A percentile compares a stretch with the other conserved stretches of the same genome.
Evolutionary conservation across 2,113 vertebrate species (phyloP).

Genomic region (Sinocyclocheilus maitianheensis): DNA sequence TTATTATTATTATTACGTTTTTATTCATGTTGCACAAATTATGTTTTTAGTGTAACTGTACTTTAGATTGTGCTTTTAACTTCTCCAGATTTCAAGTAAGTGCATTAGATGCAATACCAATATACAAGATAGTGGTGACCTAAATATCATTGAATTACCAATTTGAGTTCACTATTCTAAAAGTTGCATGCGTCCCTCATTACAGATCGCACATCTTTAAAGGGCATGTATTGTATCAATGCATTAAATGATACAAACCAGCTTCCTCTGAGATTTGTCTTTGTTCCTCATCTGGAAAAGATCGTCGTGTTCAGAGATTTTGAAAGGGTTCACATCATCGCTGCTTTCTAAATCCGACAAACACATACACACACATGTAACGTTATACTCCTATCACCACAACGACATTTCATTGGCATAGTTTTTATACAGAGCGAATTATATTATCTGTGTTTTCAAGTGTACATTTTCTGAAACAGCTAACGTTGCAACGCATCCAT

Average conservation of each 20-base stretch:
- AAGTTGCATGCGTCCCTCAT: background rate
- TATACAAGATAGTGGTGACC: background rate
- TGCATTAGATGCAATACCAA: background rate
- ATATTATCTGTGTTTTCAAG: too few species aligned
- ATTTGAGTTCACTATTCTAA: background rate
- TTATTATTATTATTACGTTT: background rate
- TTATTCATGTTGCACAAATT: background rate
- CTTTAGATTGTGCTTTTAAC: background rate
- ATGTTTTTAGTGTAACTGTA: background rate
- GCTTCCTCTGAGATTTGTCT: slow-evolving; percentile 48
- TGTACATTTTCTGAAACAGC: too few species aligned
- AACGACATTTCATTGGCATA: background rate
- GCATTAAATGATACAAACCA: slow-evolving; percentile 33
- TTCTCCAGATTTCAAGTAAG: background rate
- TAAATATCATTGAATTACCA: background rate
- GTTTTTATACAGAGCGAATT: background rate
- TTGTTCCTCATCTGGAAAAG: slow-evolving; percentile 53
- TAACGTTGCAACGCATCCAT: too few species aligned
- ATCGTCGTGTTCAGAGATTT: slow-evolving; percentile 13
- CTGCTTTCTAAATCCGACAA: background rate
- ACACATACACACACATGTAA: slow-evolving; percentile 5
- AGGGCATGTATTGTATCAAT: background rate
- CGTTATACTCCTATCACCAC: background rate
- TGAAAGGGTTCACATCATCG: background rate
- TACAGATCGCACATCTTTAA: background rate